Evolutionary conservation across 2,888 invertebrate species (phyloP).

Genomic region (Cantharis flavilabris): DNA sequence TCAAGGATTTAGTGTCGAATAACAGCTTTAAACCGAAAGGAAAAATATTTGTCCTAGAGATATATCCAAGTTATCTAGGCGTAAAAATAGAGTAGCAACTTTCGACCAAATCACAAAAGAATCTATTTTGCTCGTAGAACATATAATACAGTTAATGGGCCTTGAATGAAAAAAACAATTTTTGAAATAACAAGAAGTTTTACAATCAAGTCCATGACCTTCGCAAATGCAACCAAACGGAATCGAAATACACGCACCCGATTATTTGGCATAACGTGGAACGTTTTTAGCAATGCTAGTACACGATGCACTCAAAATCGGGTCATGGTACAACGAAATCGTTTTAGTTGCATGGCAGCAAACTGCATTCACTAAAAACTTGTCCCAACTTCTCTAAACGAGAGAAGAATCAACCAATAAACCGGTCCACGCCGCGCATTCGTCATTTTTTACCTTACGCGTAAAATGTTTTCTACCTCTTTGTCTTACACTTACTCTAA

Average conservation of each 20-base stretch:
- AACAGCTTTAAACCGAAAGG: slow-evolving; percentile 14
- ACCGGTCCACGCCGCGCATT: slow-evolving; percentile 50
- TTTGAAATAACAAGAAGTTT: slow-evolving; percentile 13
- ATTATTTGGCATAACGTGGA: slow-evolving; percentile 30
- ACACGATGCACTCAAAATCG: slow-evolving; percentile 52
- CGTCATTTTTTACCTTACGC: slow-evolving; percentile 49
- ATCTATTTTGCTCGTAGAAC: not conserved
- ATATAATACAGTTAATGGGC: not conserved
- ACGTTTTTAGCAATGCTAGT: slow-evolving; percentile 52
- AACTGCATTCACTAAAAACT: slow-evolving; percentile 54
- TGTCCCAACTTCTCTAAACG: slow-evolving; percentile 52
- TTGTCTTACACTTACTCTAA: slow-evolving; percentile 41
- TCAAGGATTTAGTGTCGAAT: slow-evolving; percentile 29
- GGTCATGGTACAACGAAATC: slow-evolving; percentile 57
- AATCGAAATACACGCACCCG: slow-evolving; percentile 27
- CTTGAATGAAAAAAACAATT: not conserved
- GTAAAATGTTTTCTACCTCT: slow-evolving; percentile 42
- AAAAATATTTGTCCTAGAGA: slow-evolving; percentile 23
- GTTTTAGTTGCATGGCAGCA: slow-evolving; percentile 53
- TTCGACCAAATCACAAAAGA: slow-evolving; percentile 17
- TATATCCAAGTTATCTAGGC: slow-evolving; percentile 29
- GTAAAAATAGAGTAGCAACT: slow-evolving; percentile 25
- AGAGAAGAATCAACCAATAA: slow-evolving; percentile 52
- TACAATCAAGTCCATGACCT: slow-evolving; percentile 41
- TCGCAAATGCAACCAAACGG: slow-evolving; percentile 32